Conservation (phyloP, 1,140 invertebrate genomes). For the Cardiocondyla obscurior region DNA sequence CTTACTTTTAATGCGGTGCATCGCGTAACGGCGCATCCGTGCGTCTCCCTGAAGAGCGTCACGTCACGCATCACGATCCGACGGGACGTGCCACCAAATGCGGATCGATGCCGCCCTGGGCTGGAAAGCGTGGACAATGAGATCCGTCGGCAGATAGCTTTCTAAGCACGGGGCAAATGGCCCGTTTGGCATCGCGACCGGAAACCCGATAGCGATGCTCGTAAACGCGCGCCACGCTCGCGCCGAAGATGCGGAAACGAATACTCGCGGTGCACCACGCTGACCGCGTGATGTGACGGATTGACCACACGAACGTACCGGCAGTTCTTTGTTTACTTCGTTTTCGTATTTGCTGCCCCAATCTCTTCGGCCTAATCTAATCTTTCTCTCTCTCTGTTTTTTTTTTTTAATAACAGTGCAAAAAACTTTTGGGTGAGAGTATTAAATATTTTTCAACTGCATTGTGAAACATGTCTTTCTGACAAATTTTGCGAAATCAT, state of each 20-base stretch:
- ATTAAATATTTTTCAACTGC: not conserved
- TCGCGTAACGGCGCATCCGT: not conserved
- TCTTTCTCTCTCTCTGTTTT: not conserved
- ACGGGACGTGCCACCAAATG: not conserved
- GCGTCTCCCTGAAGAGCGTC: not conserved
- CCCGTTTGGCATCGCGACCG: constrained; percentile 31
- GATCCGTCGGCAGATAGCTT: constrained; percentile 8
- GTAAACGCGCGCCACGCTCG: constrained; percentile 5
- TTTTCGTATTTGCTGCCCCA: not conserved
- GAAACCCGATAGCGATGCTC: constrained; percentile 37
- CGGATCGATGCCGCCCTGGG: constrained; percentile 17
- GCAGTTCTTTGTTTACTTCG: not conserved
- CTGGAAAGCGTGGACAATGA: constrained; percentile 31
- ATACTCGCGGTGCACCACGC: constrained; percentile 7
- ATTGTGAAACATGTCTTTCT: not conserved
- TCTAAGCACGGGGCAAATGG: constrained; percentile 13
- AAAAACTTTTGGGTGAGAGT: not conserved
- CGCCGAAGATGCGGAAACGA: constrained; percentile 14
- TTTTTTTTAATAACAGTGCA: not conserved
- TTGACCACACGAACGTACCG: not conserved
- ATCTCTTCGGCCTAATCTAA: not conserved
- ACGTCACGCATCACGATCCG: not conserved
- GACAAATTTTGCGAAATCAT: not conserved
- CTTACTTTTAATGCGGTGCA: not conserved
- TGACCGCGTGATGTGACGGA: not conserved